Evolutionary conservation across 2,888 invertebrate species (phyloP), one percentile per base, ranked within the genome.

Genomic region (Laothoe populi): DNA sequence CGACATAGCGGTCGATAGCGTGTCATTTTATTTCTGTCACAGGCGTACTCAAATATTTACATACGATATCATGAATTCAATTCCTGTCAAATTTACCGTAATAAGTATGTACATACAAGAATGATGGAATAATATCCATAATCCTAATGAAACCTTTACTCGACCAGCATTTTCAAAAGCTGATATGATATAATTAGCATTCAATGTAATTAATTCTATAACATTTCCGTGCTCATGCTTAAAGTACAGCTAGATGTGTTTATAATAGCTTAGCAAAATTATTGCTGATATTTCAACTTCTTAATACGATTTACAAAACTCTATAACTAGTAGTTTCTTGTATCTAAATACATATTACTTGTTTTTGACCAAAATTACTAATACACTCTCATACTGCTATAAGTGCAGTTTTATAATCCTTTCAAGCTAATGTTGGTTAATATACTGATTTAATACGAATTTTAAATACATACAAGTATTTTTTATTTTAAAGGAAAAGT

Each of bases 331-430:
- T 35, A 31, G 4, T 53, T 10, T 53, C 53, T 53, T 53, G 53
- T 53, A 53, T 53, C 53, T 53, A 53, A 16, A 53, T 53, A 53
- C 53, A 19, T 53, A 53, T 53, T 49, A 49, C 49, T 53, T 19
- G 46, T n/a, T 53, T 19, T 26, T 16, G 31, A 53, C 10, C 16
- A 10, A 53, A 53, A 35, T 35, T 19, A 35, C 16, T 31, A 53
- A 19, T 35, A 19, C 53, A 35, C 53, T 53, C 31, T 53, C 53
- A 35, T 19, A 19, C 31, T 19, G 31, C 5, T 42, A 42, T 53
- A 19, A 4, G 19, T 35, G 35, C 35, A 35, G 16, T 35, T 53
- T 53, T 53, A 53, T 53, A 35, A 53, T 53, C 31, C 53, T 19
- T 35, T 53, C 11, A 53, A 53, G 53, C 35, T 53, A 19, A 53